Evolutionary conservation across 2,797 vertebrate species (phyloP), one percentile per base, ranked within the genome.

Genomic region (Leptatherina wallacei): DNA sequence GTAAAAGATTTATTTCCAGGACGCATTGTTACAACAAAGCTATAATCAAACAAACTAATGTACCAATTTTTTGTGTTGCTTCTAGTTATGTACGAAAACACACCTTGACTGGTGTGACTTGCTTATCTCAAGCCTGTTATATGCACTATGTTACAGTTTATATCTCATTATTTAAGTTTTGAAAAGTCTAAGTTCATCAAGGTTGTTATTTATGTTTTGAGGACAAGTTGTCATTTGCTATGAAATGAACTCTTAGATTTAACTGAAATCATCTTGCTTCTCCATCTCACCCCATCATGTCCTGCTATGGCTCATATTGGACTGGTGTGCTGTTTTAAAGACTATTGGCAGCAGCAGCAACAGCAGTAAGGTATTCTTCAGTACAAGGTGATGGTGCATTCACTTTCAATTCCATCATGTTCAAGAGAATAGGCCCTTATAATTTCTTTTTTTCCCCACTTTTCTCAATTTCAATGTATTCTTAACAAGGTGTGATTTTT

Each of bases 361-460:
- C 69, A 83, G 68, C 71, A 80, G 83, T 61, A 78, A 92, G 91
- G 88, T 87, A 82, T 71, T 75, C 58, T 51, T 38, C 51, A 67
- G 3, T 65, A 75, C 73, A 75, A 69, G 52, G 67, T 13, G 75
- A 87, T 49, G 81, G 71, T 63, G 61, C 5, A 0, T 76, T 88
- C 79, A 86, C 85, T 83, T 84, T 59, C 75, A 73, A 13, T 57
- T 63, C 60, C 60, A 73, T 11, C 49, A 47, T 18, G 27, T 61
- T 77, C 55, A 52, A 6, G 0, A 38, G 14, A 56, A 55, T 49
- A 20, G 7, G 0, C 6, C 30, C 7, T 57, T 36, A n/a, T 3
- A 24, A 12, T 9, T 52, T 52, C 22, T 18, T 24, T 27, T 9
- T 27, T 1, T 7, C 11, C 36, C 32, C 32, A 32, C 52, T 6